These are phyloP conservation scores for Caenorhabditis panamensis DNA, from an alignment of 2,888 invertebrate genomes.

Conservation along the genomic window DNA sequence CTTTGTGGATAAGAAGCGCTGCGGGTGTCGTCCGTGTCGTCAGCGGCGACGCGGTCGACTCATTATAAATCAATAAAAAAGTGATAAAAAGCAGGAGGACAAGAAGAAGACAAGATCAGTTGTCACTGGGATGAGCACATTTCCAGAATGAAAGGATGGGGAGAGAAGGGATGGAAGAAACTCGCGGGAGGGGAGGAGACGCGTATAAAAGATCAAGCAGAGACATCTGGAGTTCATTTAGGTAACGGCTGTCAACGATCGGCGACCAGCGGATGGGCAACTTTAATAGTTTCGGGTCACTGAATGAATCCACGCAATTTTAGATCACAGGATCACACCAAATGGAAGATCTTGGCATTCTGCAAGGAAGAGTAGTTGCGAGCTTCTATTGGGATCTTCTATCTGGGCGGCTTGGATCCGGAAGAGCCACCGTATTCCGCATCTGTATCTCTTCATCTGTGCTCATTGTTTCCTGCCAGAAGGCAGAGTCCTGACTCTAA, in stretches of 20 bases:
- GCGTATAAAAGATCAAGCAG: slow-evolving; percentile 41
- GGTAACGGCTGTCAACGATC: slow-evolving; percentile 41
- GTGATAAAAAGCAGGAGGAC: slow-evolving; percentile 13
- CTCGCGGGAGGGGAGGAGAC: slow-evolving; percentile 12
- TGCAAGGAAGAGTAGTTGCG: no score
- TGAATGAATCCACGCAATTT: slow-evolving; percentile 6
- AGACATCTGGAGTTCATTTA: slow-evolving; percentile 55
- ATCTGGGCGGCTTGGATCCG: not conserved
- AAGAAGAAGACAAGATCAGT: slow-evolving; percentile 4
- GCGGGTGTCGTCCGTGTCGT: slow-evolving; percentile 14
- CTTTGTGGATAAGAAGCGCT: slow-evolving; percentile 5
- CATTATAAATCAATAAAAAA: slow-evolving; percentile 32
- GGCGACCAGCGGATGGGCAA: slow-evolving; percentile 26
- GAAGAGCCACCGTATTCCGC: not conserved
- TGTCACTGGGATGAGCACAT: not conserved
- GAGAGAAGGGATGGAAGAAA: not conserved
- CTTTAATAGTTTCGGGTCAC: slow-evolving; percentile 56
- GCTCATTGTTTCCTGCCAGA: slow-evolving; percentile 15
- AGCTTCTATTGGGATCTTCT: no score
- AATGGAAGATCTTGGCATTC: no score
- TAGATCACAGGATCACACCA: not conserved
- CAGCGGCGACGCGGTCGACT: slow-evolving; percentile 14
- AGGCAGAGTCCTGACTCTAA: slow-evolving; percentile 37
- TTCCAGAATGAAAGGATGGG: slow-evolving; percentile 12
- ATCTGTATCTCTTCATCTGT: slow-evolving; percentile 41